These are phyloP conservation scores for Leuciscus waleckii DNA, from an alignment of 2,797 vertebrate genomes.

Conservation along the genomic window DNA sequence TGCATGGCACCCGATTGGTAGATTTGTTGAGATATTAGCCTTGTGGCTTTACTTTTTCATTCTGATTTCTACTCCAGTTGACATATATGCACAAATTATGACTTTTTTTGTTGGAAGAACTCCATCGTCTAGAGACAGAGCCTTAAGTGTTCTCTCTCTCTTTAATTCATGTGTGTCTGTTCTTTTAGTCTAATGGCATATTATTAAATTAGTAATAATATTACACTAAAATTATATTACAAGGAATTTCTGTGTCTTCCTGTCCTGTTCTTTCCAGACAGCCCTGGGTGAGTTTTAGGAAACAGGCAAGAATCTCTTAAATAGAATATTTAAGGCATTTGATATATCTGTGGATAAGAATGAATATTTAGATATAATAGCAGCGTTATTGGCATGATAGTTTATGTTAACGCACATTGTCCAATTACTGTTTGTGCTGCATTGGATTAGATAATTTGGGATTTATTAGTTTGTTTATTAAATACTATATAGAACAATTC, in stretches of 20 bases:
- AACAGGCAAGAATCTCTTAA: not conserved
- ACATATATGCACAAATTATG: not conserved
- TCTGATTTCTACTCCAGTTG: not conserved
- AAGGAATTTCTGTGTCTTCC: not conserved
- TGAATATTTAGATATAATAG: not conserved
- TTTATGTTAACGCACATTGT: no score
- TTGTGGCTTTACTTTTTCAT: not conserved
- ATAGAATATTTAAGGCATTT: not conserved
- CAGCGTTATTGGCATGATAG: no score
- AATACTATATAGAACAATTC: not conserved
- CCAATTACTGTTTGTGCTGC: no score
- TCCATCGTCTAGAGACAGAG: not conserved
- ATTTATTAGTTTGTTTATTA: not conserved
- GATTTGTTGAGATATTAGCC: not conserved
- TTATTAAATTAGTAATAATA: slow-evolving; percentile 34
- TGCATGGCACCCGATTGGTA: not conserved
- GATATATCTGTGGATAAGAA: not conserved
- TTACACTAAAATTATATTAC: slow-evolving; percentile 32
- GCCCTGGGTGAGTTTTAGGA: slow-evolving; percentile 1
- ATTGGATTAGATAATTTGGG: not conserved
- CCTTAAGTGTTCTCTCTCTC: slow-evolving; percentile 7
- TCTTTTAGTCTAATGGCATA: slow-evolving; percentile 28
- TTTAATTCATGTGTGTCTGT: slow-evolving; percentile 27
- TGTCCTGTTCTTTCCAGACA: slow-evolving; percentile 11
- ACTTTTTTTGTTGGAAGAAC: not conserved